Evolutionary conservation across 2,113 vertebrate species (phyloP).

Genomic region (Brachypteracias leptosomus): DNA sequence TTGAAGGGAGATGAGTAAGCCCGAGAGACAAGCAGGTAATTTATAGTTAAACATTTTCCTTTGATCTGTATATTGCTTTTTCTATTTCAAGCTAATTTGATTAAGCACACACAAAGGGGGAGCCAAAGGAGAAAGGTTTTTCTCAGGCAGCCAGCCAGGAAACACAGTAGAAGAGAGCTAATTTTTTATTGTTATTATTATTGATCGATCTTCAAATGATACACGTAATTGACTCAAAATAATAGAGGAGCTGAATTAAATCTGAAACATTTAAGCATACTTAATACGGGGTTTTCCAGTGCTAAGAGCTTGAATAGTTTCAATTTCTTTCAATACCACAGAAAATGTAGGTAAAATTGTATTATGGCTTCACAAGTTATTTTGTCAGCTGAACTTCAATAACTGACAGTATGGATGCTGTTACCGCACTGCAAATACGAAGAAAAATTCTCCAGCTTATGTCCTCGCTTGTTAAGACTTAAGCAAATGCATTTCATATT

Average conservation of each 20-base stretch:
- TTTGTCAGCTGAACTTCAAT: constrained; percentile 17
- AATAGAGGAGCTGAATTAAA: constrained; percentile 28
- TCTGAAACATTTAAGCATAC: not conserved
- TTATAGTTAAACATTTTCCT: constrained; percentile 62
- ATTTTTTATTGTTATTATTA: constrained; percentile 39
- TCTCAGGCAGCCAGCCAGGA: constrained; percentile 23
- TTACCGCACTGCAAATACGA: constrained; percentile 12
- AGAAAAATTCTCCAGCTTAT: constrained; percentile 32
- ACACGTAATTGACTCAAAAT: constrained; percentile 57
- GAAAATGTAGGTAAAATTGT: not conserved
- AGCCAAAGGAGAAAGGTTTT: constrained; percentile 13
- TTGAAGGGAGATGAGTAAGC: not conserved
- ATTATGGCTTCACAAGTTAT: constrained; percentile 1
- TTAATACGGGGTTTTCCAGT: not conserved
- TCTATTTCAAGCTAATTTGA: constrained; percentile 61
- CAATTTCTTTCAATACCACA: not conserved
- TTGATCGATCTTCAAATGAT: constrained; percentile 19
- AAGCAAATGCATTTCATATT: constrained; percentile 54
- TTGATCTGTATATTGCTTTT: constrained; percentile 54
- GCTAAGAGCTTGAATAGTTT: not conserved
- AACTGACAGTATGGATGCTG: not conserved
- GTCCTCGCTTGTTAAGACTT: constrained; percentile 34
- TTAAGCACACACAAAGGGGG: not conserved
- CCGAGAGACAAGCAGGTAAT: constrained; percentile 11
- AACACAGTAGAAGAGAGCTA: not conserved